phyloP scores from a whole-genome alignment of 2,113 vertebrate species.

The Petrocephalus zakoni region DNA sequence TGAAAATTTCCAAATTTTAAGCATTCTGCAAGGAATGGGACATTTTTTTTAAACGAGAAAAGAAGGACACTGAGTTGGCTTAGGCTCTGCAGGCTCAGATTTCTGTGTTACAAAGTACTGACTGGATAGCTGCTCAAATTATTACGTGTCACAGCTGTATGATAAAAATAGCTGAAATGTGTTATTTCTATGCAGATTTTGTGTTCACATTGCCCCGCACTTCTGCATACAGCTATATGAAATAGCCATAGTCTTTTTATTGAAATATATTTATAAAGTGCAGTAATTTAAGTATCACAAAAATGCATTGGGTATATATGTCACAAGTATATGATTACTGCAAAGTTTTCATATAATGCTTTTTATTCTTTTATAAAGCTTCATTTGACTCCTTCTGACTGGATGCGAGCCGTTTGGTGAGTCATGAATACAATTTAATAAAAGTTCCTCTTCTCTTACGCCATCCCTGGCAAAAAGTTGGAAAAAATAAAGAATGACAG shows the following conservation, averaged over 20 bases:
- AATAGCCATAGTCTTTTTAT: background rate
- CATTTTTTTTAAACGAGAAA: background rate
- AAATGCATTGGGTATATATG: background rate
- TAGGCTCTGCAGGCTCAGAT: background rate
- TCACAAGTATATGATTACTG: background rate
- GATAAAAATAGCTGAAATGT: background rate
- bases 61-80: background rate
- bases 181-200: background rate
- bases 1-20: background rate
- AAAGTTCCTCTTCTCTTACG: background rate
- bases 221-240: background rate
- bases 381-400: background rate
- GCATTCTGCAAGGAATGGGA: background rate
- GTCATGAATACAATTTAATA: background rate
- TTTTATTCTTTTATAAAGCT: background rate
- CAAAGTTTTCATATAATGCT: background rate
- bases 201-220: background rate
- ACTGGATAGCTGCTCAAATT: background rate
- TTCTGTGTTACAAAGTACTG: background rate
- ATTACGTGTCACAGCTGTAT: background rate
- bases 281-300: background rate
- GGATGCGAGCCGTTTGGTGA: background rate
- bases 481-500: constrained; percentile 13
- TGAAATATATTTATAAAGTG: background rate
- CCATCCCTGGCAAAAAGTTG: background rate